Evolutionary conservation across 53 echinoderm and acorn worm genomes (phyloP), one percentile per base, ranked within the genome.

Genomic region (Paracentrotus lividus): DNA sequence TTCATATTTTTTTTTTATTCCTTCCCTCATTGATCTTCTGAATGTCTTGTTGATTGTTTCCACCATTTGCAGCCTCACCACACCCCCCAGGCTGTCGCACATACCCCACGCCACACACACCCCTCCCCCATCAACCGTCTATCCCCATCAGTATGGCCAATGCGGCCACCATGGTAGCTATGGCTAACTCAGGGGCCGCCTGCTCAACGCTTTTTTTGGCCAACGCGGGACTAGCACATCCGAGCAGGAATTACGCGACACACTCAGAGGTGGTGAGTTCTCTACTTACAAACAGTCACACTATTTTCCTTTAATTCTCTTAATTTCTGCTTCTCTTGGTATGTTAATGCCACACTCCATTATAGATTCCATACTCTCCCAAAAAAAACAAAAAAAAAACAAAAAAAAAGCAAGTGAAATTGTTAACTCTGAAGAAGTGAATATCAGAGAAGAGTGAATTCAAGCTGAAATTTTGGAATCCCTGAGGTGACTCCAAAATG

Each of bases 141-240:
- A 96, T 97, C 88, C 99, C 99, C 49, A 96, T 97, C 94, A 97
- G 95, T 93, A 93, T 97, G 96, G 96, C 96, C 69, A 94, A 94
- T 66, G 98, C 98, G n/a, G 98, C 98, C 94, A 96, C 97, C 77
- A 98, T 98, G 98, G 97, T 96, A 45, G 97, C 99, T 55, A 96
- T 97, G 92, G 97, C 97, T 42, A 95, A 96, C 85, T 95, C 96
- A 16, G 92, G 92, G 78, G 96, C 97, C 94, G 97, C 97, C 94
- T 99, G 99, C 95, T 97, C 99, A 76, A 99, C 99, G 65, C 97
- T 99, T 91, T 99, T 99, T 96, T 94, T 99, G 96, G 99, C 97
- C 87, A 99, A 99, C 95, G 96, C 97, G 94, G 99, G 93, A 97
- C 99, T 60, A 95, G 94, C 85, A 96, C 99, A 84, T 94, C 97